These are phyloP conservation scores for Tachystola acroxantha DNA, from an alignment of 2,888 invertebrate genomes.

Conservation along the genomic window DNA sequence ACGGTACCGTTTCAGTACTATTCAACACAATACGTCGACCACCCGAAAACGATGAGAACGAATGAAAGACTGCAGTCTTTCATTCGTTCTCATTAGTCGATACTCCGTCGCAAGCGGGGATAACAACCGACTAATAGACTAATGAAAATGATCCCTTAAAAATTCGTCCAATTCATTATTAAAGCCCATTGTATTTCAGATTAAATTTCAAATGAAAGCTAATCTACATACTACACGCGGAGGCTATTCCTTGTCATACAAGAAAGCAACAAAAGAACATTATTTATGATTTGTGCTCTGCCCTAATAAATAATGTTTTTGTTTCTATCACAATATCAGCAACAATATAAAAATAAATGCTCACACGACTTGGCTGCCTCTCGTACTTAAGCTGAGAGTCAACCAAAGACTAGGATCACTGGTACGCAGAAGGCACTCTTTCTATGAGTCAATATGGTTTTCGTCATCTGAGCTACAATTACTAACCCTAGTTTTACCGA, in stretches of 20 bases:
- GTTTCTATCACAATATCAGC: conserved; percentile 43
- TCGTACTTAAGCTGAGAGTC: conserved; percentile 25
- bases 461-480: conserved; percentile 6
- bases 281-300: conserved; percentile 34
- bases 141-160: too few species aligned
- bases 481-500: too few species aligned
- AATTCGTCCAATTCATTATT: background rate
- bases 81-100: too few species aligned
- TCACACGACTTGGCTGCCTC: conserved; percentile 60
- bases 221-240: conserved; percentile 25
- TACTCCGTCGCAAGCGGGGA: too few species aligned
- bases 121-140: too few species aligned
- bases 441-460: conserved; percentile 13
- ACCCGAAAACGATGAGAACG: too few species aligned
- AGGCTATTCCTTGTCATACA: conserved; percentile 43
- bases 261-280: conserved; percentile 31
- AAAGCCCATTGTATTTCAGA: conserved; percentile 20
- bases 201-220: conserved; percentile 14
- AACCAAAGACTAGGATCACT: conserved; percentile 72
- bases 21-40: too few species aligned
- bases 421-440: conserved; percentile 67
- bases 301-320: conserved; percentile 37
- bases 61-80: too few species aligned
- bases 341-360: conserved; percentile 77
- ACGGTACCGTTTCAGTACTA: too few species aligned